Percentiles rank a stretch among this genome's conserved stretches.
These are phyloP conservation scores for Lasioglossum baleicum DNA, from an alignment of 1,140 invertebrate species.

Conservation along the genomic window DNA sequence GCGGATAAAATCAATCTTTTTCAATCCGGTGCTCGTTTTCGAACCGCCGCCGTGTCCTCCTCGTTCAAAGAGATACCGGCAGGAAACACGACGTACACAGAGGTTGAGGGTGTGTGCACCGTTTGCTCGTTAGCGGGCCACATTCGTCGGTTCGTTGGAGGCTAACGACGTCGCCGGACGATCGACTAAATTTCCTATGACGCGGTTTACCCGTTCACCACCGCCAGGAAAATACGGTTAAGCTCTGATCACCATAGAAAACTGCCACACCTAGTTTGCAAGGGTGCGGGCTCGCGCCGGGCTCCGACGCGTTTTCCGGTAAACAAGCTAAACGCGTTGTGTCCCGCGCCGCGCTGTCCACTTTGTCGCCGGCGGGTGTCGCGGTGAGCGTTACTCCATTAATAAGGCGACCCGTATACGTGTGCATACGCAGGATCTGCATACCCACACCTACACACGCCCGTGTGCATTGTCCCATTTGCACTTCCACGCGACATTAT, in stretches of 20 bases:
- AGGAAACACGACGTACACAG: background rate
- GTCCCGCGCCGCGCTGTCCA: conserved; percentile 40
- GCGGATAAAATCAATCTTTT: background rate
- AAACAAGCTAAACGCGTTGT: conserved; percentile 52
- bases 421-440: background rate
- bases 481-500: too few species aligned
- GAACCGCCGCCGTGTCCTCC: too few species aligned
- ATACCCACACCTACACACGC: too few species aligned
- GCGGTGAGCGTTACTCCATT: conserved; percentile 46
- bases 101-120: background rate
- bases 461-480: too few species aligned
- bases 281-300: background rate
- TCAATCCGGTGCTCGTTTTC: background rate
- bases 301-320: conserved; percentile 34
- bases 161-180: conserved; percentile 26
- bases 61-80: background rate
- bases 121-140: conserved; percentile 16
- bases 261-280: conserved; percentile 51
- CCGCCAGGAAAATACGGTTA: conserved; percentile 55
- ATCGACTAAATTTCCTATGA: conserved; percentile 44
- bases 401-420: conserved; percentile 46
- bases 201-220: conserved; percentile 45
- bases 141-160: conserved; percentile 22
- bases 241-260: conserved; percentile 58
- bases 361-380: conserved; percentile 31